Conservation (phyloP, 2,888 invertebrate species). For the Resseliella maxima region DNA sequence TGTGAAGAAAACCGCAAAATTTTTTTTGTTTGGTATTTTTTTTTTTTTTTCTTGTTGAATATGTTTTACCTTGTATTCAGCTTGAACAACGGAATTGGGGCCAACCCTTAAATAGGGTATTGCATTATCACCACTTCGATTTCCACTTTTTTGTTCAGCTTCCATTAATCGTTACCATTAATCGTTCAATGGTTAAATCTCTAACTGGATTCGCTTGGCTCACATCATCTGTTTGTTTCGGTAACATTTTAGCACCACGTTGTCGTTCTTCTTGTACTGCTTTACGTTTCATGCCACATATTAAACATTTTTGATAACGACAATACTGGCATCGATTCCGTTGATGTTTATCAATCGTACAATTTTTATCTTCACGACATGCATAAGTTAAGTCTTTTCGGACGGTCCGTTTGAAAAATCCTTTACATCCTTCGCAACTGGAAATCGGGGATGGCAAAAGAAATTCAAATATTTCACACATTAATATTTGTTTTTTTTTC, state of each 20-base stretch:
- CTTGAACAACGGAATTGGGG: constrained; percentile 71
- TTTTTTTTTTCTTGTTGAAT: no score
- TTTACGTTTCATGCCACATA: constrained; percentile 98
- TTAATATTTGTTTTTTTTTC: no score
- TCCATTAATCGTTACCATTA: no score
- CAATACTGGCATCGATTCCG: constrained; percentile 98
- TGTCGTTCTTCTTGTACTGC: constrained; percentile 97
- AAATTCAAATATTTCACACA: no score
- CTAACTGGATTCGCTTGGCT: constrained; percentile 69
- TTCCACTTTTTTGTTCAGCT: constrained; percentile 79
- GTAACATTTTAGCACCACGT: constrained; percentile 73
- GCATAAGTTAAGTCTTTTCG: constrained; percentile 97
- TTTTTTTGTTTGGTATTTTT: no score
- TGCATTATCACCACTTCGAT: constrained; percentile 65
- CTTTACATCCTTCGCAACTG: constrained; percentile 98
- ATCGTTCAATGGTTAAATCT: constrained; percentile 93
- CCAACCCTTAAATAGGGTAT: constrained; percentile 70
- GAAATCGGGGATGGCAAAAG: background rate
- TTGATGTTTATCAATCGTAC: constrained; percentile 96
- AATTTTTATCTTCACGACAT: constrained; percentile 94
- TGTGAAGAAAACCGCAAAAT: no score
- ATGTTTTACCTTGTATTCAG: constrained; percentile 67
- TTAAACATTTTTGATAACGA: constrained; percentile 95
- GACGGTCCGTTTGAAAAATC: constrained; percentile 98
- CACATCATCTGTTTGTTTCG: constrained; percentile 64